Evolutionary conservation across 2,797 vertebrate species (phyloP), one percentile per base, ranked within the genome.

Genomic region (Euthynnus affinis): DNA sequence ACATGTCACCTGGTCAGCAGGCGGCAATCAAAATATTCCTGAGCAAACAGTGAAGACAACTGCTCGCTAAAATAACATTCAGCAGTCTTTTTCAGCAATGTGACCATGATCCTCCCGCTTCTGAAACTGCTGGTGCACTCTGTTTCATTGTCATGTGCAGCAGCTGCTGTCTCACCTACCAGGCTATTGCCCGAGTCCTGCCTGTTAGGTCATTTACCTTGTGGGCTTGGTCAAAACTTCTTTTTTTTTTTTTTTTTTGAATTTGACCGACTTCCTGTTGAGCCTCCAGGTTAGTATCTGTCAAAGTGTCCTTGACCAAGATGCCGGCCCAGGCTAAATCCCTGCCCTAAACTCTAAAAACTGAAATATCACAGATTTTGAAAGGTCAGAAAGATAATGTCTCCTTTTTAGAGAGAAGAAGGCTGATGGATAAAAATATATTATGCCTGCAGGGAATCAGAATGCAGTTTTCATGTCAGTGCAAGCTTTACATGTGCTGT

Each of bases 141-240:
- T n/a, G 49, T 78, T 86, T 77, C 46, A 71, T 53, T 65, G 64
- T 77, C 52, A 44, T 9, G 3, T 68, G 12, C 64, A 64, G 22
- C 73, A 74, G 75, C 71, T 81, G 67, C 71, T 9, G 56, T 77
- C 46, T 51, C 76, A 80, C 76, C 65, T 84, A 25, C 42, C 14
- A 59, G 59, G 44, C 58, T 55, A 71, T 56, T 59, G 29, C 12
- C 44, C 55, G 9, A 42, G 40, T 66, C 55, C 49, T 56, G 53
- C n/a, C 58, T 15, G 5, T 58, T 60, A 18, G 29, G 37, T 66
- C 62, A 62, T 68, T 78, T 75, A 63, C 71, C 53, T 69, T 65
- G 49, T 57, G 6, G 15, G 4, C 7, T 29, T 57, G 34, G 3
- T 71, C 48, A 59, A n/a, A 78, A 67, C 51, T 18, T 12, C 17